phyloP scores from a whole-genome alignment of 2,888 invertebrate genomes.

The Tupiocoris notatus region DNA sequence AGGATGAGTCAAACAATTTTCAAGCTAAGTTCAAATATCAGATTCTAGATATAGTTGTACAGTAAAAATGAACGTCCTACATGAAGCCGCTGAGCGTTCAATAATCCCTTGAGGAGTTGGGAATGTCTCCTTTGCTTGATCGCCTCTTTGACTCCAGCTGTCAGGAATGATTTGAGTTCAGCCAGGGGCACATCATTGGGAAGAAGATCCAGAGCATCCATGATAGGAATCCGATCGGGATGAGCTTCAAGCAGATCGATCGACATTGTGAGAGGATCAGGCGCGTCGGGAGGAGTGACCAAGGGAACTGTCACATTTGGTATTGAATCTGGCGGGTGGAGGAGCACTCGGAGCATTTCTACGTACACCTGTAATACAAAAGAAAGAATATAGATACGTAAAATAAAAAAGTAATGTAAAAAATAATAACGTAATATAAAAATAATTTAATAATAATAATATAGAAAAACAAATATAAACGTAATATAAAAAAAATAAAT shows the following conservation, averaged over 20 bases:
- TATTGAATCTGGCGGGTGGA: slow-evolving; percentile 57
- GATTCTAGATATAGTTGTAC: not conserved
- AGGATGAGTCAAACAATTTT: not conserved
- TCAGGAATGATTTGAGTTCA: slow-evolving; percentile 74
- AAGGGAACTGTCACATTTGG: slow-evolving; percentile 36
- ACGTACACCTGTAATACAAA: slow-evolving; percentile 60
- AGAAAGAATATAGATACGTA: too few relatives aligned
- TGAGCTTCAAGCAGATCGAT: slow-evolving; percentile 78
- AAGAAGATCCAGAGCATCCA: slow-evolving; percentile 70
- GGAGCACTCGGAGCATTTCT: slow-evolving; percentile 61
- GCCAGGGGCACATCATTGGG: slow-evolving; percentile 77
- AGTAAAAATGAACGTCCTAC: too few relatives aligned
- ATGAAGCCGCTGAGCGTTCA: slow-evolving; percentile 82
- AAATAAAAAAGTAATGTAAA: too few relatives aligned
- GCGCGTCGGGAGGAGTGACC: slow-evolving; percentile 5
- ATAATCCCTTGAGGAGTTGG: slow-evolving; percentile 77
- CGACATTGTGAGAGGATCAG: slow-evolving; percentile 70
- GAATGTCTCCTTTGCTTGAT: slow-evolving; percentile 70
- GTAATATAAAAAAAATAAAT: too few relatives aligned
- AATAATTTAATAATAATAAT: too few relatives aligned
- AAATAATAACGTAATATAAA: too few relatives aligned
- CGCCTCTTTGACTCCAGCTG: slow-evolving; percentile 72
- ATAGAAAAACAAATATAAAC: too few relatives aligned
- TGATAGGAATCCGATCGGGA: slow-evolving; percentile 67
- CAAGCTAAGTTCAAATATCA: too few relatives aligned